Evolutionary conservation across 2,797 vertebrate genomes (phyloP).

Genomic region (Acestrorhynchus altus): DNA sequence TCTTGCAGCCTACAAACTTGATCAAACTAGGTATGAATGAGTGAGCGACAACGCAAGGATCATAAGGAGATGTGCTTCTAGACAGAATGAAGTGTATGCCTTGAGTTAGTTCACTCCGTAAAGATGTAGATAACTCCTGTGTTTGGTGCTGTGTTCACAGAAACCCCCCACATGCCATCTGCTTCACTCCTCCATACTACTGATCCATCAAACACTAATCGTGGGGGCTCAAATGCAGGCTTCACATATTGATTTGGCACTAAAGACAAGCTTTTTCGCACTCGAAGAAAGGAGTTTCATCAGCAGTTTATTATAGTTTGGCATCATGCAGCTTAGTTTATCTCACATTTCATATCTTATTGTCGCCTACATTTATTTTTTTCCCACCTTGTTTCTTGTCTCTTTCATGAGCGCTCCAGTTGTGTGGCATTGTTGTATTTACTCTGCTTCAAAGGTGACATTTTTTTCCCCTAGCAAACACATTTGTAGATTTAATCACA

Average conservation of each 20-base stretch:
- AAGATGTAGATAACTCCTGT: constrained; percentile 15
- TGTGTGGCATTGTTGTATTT: background rate
- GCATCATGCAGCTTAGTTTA: background rate
- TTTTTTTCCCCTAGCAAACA: background rate
- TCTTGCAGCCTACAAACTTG: background rate
- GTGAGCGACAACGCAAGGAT: background rate
- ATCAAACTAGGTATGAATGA: background rate
- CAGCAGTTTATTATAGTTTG: background rate
- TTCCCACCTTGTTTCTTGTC: background rate
- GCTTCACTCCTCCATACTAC: constrained; percentile 23
- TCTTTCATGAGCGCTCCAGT: background rate
- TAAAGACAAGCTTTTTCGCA: constrained; percentile 10
- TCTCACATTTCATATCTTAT: background rate
- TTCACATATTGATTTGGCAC: constrained; percentile 49
- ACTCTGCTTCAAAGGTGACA: constrained; percentile 10
- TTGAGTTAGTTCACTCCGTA: constrained; percentile 8
- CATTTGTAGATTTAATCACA: constrained; percentile 22
- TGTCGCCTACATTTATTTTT: background rate
- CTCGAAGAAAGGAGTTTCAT: constrained; percentile 1
- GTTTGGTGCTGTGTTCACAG: constrained; percentile 17
- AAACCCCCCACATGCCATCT: constrained; percentile 37
- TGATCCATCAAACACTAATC: constrained; percentile 44
- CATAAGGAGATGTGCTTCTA: background rate
- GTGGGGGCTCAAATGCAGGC: constrained; percentile 16
- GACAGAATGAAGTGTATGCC: background rate